These are phyloP conservation scores for Colius striatus DNA, from an alignment of 2,113 vertebrate genomes.

Conservation along the genomic window DNA sequence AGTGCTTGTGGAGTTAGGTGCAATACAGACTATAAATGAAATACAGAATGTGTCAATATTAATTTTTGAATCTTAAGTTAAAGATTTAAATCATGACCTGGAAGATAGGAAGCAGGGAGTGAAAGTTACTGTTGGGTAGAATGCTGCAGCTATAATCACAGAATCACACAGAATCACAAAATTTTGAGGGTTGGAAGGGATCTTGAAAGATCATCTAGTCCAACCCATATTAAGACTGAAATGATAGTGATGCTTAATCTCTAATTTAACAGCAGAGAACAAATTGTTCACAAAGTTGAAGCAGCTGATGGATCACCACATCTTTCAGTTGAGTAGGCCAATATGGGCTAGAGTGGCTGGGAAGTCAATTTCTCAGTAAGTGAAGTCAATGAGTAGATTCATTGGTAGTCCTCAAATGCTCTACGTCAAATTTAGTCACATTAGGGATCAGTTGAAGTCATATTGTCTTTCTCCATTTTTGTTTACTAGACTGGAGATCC, in stretches of 20 bases:
- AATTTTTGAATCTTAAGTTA: neutral
- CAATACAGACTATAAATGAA: neutral
- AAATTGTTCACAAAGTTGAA: neutral
- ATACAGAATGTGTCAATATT: neutral
- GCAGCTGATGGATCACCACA: fast-evolving
- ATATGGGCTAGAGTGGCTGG: neutral
- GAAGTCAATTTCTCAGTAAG: neutral
- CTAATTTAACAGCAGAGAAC: neutral
- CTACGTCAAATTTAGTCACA: neutral
- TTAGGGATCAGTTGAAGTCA: neutral
- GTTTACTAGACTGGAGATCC: neutral
- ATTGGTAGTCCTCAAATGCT: neutral
- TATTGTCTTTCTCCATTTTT: neutral
- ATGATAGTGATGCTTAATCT: neutral
- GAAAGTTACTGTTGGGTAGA: neutral
- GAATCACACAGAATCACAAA: no score
- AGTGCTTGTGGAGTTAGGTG: neutral
- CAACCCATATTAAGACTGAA: neutral
- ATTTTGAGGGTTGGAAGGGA: no score
- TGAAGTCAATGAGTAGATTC: neutral
- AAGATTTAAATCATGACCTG: neutral
- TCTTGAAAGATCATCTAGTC: no score
- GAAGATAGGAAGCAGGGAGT: neutral
- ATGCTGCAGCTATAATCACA: neutral
- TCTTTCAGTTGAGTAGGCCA: neutral